A percentile compares a stretch with the other conserved stretches of the same genome.
Conservation (phyloP, 2,797 vertebrate species). For the Borostomias antarcticus region DNA sequence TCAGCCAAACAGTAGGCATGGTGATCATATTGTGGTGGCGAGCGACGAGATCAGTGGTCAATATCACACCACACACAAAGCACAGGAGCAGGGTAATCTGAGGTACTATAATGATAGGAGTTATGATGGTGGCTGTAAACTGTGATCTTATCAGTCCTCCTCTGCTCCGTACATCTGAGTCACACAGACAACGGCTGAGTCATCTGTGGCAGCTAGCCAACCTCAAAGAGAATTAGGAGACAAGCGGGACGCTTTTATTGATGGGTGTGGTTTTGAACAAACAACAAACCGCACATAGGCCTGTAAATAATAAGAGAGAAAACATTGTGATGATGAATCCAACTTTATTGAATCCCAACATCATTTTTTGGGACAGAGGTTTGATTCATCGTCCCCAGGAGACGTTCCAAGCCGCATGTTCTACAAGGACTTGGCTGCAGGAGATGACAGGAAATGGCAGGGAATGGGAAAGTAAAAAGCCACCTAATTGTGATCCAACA, state of each 20-base stretch:
- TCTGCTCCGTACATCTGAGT: neutral
- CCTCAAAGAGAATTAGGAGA: neutral
- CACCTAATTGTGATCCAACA: too few species aligned
- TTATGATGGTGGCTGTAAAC: neutral
- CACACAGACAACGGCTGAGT: neutral
- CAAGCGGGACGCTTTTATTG: neutral
- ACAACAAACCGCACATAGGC: neutral
- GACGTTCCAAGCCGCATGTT: too few species aligned
- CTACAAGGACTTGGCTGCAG: too few species aligned
- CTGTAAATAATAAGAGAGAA: neutral
- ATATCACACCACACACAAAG: neutral
- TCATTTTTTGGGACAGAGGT: too few species aligned
- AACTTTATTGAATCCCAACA: too few species aligned
- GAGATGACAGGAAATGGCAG: too few species aligned
- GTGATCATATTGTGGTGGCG: constrained; percentile 6
- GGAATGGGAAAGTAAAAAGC: too few species aligned
- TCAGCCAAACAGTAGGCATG: constrained; percentile 34
- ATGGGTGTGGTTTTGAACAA: neutral
- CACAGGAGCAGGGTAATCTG: neutral
- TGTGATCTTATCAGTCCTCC: constrained; percentile 4
- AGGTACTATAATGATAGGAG: constrained; percentile 5
- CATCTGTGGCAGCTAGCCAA: neutral
- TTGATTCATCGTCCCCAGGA: too few species aligned
- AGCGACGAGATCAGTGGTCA: neutral
- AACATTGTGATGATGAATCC: neutral